Conservation (phyloP, 1,140 invertebrate species). For the Pinna nobilis region DNA sequence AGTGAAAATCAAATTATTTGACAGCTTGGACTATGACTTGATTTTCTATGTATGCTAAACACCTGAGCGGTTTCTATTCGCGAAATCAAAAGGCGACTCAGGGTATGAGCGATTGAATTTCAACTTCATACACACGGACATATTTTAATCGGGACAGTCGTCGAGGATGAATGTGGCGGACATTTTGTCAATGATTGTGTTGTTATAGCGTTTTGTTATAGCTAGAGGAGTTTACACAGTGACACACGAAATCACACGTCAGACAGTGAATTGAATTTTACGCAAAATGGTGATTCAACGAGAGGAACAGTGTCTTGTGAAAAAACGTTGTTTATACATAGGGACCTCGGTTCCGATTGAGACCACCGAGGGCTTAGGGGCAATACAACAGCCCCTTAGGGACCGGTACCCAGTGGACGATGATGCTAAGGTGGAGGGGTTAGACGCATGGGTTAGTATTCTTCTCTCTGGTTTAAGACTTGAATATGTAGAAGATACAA, state of each 20-base stretch:
- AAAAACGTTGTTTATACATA: conserved; percentile 96
- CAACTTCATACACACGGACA: conserved; percentile 1
- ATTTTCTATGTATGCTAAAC: too few relatives aligned
- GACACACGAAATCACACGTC: neutral
- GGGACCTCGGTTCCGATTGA: conserved; percentile 97
- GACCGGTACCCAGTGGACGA: conserved; percentile 85
- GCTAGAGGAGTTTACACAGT: neutral
- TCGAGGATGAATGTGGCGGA: too few relatives aligned
- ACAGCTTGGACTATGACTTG: too few relatives aligned
- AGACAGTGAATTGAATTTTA: neutral
- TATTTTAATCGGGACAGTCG: neutral
- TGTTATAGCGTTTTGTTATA: too few relatives aligned
- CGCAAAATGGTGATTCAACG: conserved; percentile 54
- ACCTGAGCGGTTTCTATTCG: too few relatives aligned
- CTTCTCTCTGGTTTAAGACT: conserved; percentile 97
- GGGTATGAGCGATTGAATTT: neutral
- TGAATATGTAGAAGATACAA: conserved; percentile 97
- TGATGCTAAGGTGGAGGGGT: conserved; percentile 59
- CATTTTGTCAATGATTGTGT: too few relatives aligned
- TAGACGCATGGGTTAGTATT: conserved; percentile 85
- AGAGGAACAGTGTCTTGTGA: conserved; percentile 48
- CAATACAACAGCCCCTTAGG: conserved; percentile 96
- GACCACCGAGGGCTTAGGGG: conserved; percentile 95
- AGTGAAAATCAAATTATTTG: too few relatives aligned
- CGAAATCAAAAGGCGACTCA: too few relatives aligned